These are phyloP conservation scores for Troides helena DNA, from an alignment of 2,888 invertebrate species.

Conservation along the genomic window DNA sequence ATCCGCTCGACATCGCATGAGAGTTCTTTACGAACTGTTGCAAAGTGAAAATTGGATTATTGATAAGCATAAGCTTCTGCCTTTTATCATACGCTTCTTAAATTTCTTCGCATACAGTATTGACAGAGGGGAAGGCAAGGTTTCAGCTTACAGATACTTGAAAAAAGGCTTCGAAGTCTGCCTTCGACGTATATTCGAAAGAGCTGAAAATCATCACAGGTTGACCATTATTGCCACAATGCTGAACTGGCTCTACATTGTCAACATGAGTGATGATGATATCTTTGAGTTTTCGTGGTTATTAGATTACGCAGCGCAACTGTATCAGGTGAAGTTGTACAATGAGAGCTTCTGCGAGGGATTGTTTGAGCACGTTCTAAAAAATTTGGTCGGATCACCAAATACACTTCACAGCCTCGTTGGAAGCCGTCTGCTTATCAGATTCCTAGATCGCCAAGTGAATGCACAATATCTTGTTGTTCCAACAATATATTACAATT, in stretches of 20 bases:
- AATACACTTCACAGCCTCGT: constrained; percentile 71
- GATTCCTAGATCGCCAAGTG: constrained; percentile 76
- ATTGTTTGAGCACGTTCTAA: constrained; percentile 69
- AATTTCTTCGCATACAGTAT: constrained; percentile 71
- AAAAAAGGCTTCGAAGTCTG: constrained; percentile 79
- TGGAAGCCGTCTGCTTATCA: constrained; percentile 77
- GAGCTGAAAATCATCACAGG: constrained; percentile 68
- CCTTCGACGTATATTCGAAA: constrained; percentile 72
- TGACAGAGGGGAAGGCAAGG: constrained; percentile 34
- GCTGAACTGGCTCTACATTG: constrained; percentile 73
- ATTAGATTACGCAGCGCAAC: constrained; percentile 74
- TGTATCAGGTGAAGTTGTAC: constrained; percentile 63
- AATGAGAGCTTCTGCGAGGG: constrained; percentile 66
- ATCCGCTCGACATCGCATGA: constrained; percentile 65
- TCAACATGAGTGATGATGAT: constrained; percentile 60
- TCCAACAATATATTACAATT: constrained; percentile 73
- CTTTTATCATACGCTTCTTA: constrained; percentile 66
- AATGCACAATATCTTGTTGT: constrained; percentile 70
- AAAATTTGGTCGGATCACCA: constrained; percentile 66
- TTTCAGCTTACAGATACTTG: constrained; percentile 52
- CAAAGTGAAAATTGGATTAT: constrained; percentile 69
- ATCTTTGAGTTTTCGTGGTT: constrained; percentile 76
- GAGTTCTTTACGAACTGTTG: constrained; percentile 74
- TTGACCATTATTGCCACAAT: constrained; percentile 71
- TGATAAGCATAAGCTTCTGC: constrained; percentile 56